Conservation (phyloP, 2,888 invertebrate species). For the Clusia tigrina region DNA sequence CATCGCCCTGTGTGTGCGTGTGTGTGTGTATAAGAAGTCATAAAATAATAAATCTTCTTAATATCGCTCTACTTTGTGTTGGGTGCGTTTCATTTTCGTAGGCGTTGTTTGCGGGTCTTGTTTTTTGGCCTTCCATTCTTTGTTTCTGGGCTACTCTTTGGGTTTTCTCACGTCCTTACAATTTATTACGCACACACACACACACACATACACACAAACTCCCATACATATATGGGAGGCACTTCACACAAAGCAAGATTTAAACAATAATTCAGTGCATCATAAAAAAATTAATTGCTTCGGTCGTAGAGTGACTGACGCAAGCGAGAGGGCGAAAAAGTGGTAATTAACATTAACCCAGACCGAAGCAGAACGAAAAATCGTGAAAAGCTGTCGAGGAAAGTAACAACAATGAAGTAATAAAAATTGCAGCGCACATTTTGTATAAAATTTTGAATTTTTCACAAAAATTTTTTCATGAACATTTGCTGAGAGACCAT, state of each 20-base stretch:
- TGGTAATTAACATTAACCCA: constrained; percentile 55
- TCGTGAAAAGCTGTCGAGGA: constrained; percentile 9
- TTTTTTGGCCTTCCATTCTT: not conserved
- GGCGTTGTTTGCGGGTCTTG: constrained; percentile 2
- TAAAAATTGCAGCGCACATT: constrained; percentile 55
- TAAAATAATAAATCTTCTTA: constrained; percentile 5
- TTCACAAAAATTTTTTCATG: not conserved
- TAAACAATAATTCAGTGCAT: constrained; percentile 54
- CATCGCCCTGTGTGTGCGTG: not conserved
- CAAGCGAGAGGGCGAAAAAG: not conserved
- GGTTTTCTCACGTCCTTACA: constrained; percentile 22
- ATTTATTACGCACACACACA: constrained; percentile 9
- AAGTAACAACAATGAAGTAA: constrained; percentile 52
- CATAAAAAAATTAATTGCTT: constrained; percentile 57
- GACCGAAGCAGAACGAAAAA: constrained; percentile 37
- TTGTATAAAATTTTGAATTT: not conserved
- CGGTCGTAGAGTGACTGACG: not conserved
- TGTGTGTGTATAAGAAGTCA: not conserved
- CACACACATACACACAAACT: no score
- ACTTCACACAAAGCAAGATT: constrained; percentile 23
- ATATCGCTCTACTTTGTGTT: constrained; percentile 23
- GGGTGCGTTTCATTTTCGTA: constrained; percentile 27
- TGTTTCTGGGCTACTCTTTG: not conserved
- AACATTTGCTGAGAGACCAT: not conserved
- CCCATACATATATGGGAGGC: not conserved